Percentiles rank a stretch among this genome's conserved stretches.
Evolutionary conservation across 1,140 invertebrate genomes (phyloP).

Genomic region (Agrilus planipennis): DNA sequence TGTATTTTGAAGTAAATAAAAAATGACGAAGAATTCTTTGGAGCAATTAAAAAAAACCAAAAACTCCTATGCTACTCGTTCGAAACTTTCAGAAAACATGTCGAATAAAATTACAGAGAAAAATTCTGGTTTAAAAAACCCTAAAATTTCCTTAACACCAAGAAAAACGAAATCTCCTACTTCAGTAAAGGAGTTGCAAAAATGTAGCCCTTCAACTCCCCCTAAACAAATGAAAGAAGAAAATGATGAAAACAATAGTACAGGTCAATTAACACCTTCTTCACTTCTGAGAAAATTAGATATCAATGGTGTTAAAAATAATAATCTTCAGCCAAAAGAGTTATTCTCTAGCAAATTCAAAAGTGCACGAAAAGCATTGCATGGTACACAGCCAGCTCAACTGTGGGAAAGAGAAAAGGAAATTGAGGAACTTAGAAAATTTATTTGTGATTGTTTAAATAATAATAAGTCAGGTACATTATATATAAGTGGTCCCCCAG

Average conservation of each 20-base stretch:
- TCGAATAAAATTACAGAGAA: too few relatives aligned
- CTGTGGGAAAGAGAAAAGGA: constrained; percentile 72
- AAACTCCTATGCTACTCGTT: too few relatives aligned
- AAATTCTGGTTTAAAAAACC: too few relatives aligned
- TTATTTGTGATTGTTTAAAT: constrained; percentile 55
- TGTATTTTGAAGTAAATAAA: too few relatives aligned
- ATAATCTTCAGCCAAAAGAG: constrained; percentile 6
- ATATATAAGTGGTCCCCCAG: constrained; percentile 91
- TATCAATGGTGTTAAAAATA: constrained; percentile 17
- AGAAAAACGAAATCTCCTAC: too few relatives aligned
- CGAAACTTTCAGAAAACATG: too few relatives aligned
- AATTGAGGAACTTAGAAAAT: constrained; percentile 52
- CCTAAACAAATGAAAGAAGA: constrained; percentile 12
- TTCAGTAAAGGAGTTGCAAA: too few relatives aligned
- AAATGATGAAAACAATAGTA: constrained; percentile 2
- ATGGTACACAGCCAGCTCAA: constrained; percentile 52
- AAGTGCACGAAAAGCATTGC: constrained; percentile 50
- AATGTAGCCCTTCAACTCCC: too few relatives aligned
- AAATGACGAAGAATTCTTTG: too few relatives aligned
- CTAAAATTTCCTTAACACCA: too few relatives aligned
- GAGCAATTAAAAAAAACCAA: too few relatives aligned
- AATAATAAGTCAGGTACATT: constrained; percentile 62
- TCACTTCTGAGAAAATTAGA: constrained; percentile 18
- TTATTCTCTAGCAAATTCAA: constrained; percentile 33
- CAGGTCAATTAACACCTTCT: constrained; percentile 18